Conservation (phyloP, 2,888 invertebrate species). For the Volucella zonaria region DNA sequence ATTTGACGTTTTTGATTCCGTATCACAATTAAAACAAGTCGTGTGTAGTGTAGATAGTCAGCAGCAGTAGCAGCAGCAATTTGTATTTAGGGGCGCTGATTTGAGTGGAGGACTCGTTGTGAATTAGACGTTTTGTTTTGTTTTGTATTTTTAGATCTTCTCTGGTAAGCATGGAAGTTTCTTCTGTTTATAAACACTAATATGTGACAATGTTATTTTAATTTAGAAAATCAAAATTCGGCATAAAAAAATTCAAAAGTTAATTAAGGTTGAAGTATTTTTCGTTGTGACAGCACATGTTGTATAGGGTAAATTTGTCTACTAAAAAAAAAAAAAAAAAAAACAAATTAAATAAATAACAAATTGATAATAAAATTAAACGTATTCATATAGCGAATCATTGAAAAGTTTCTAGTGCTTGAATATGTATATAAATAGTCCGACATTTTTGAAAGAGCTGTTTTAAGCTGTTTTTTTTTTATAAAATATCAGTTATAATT, state of each 20-base stretch:
- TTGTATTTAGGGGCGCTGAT: conserved; percentile 10
- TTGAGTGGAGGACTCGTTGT: neutral
- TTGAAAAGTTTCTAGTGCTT: no score
- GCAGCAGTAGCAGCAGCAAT: neutral
- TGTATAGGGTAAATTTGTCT: conserved; percentile 8
- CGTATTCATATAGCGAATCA: no score
- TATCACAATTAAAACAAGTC: conserved; percentile 53
- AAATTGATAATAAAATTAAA: no score
- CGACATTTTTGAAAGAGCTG: no score
- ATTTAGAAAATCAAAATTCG: neutral
- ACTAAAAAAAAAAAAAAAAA: neutral
- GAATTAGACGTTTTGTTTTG: conserved; percentile 11
- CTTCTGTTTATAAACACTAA: conserved; percentile 3
- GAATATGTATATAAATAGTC: no score
- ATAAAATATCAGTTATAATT: no score
- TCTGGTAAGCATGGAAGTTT: neutral
- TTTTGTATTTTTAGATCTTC: conserved; percentile 21
- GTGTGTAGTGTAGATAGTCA: conserved; percentile 15
- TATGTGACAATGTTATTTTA: conserved; percentile 5
- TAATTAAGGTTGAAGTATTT: neutral
- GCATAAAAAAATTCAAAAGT: neutral
- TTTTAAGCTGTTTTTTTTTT: no score
- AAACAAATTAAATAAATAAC: no score
- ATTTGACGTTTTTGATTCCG: conserved; percentile 55
- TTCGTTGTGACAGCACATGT: conserved; percentile 32